Percentiles rank a stretch among this genome's conserved stretches.
Conservation (phyloP, 2,888 invertebrate genomes). For the Chironomus riparius region DNA sequence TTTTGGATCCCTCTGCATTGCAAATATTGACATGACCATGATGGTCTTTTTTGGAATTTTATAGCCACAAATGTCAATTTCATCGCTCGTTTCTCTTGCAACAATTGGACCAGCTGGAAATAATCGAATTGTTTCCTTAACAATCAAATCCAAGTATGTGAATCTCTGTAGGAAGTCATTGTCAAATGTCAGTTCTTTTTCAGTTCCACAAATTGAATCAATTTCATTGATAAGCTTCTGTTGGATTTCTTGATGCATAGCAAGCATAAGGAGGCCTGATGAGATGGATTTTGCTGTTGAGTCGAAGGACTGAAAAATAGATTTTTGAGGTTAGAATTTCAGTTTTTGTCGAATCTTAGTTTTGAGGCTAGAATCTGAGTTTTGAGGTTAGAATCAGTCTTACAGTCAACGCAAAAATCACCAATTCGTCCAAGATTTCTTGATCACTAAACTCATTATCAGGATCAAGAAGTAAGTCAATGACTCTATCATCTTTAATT, state of each 20-base stretch:
- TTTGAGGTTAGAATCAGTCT: too few species aligned
- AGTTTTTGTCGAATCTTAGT: too few species aligned
- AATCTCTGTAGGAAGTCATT: background rate
- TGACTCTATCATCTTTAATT: too few species aligned
- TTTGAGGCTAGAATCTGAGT: too few species aligned
- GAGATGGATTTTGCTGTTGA: background rate
- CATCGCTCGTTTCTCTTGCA: background rate
- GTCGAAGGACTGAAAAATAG: background rate
- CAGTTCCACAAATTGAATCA: background rate
- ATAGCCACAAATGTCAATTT: background rate
- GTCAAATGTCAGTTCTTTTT: background rate
- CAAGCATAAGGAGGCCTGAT: background rate
- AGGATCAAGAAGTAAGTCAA: too few species aligned
- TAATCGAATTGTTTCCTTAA: background rate
- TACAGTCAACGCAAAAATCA: too few species aligned
- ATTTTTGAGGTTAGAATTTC: too few species aligned
- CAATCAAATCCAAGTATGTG: background rate
- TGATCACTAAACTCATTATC: too few species aligned
- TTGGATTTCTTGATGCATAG: background rate
- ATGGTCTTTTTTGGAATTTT: background rate
- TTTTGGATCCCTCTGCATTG: background rate
- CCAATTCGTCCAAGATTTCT: too few species aligned
- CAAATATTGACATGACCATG: background rate
- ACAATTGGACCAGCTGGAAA: background rate
- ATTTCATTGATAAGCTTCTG: background rate